Conservation (phyloP, 1,140 invertebrate genomes). For the Anastatus disparis region DNA sequence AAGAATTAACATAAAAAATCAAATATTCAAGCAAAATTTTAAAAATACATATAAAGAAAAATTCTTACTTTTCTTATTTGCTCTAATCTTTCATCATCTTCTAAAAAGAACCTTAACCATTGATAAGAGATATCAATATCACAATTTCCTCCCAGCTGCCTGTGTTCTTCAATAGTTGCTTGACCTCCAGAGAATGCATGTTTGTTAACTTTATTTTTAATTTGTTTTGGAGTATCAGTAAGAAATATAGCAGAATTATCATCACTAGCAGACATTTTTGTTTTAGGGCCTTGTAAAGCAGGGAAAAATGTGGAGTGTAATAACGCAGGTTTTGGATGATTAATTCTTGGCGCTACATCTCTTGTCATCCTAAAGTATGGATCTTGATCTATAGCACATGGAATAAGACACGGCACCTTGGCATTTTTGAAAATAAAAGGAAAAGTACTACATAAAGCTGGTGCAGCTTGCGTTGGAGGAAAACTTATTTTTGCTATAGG, state of each 20-base stretch:
- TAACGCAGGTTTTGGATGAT: constrained; percentile 91
- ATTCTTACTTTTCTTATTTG: constrained; percentile 78
- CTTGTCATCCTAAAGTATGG: constrained; percentile 99
- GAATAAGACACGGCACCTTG: constrained; percentile 92
- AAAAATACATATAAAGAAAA: neutral
- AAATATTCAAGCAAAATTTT: too few relatives aligned
- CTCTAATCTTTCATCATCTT: constrained; percentile 91
- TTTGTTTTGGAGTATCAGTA: constrained; percentile 94
- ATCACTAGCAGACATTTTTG: constrained; percentile 98
- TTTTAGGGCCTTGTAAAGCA: constrained; percentile 93
- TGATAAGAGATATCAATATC: constrained; percentile 96
- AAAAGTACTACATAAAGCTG: constrained; percentile 94
- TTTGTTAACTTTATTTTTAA: constrained; percentile 98
- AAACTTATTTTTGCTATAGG: constrained; percentile 97
- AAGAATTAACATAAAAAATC: constrained; percentile 7
- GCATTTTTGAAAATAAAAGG: constrained; percentile 91
- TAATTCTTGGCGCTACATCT: constrained; percentile 92
- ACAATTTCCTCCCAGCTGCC: constrained; percentile 91
- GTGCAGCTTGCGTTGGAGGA: constrained; percentile 95
- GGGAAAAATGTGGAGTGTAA: constrained; percentile 96
- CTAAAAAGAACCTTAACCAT: constrained; percentile 95
- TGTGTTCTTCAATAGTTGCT: constrained; percentile 92
- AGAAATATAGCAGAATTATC: constrained; percentile 94
- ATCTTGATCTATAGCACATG: constrained; percentile 99
- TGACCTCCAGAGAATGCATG: constrained; percentile 98